phyloP scores from a whole-genome alignment of 92 coral and sea anemone species.

The Parazoanthus atlanticus region DNA sequence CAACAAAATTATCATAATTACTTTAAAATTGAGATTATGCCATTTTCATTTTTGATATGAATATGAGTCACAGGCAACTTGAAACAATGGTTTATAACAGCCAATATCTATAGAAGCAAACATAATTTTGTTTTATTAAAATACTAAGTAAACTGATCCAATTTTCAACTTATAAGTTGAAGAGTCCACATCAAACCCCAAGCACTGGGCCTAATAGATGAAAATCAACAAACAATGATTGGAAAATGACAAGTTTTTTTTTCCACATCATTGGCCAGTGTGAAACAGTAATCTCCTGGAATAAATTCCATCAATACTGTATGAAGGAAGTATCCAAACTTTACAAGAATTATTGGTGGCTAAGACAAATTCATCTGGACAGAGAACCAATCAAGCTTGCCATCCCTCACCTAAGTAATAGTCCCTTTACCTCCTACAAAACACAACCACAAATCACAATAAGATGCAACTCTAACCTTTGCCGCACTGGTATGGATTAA shows the following conservation, averaged over 20 bases:
- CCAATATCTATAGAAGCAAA: slow-evolving; percentile 8
- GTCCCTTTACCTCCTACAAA: slow-evolving; percentile 33
- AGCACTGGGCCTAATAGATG: slow-evolving; percentile 13
- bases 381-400: slow-evolving; percentile 67
- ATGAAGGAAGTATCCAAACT: slow-evolving; percentile 67
- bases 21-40: slow-evolving; percentile 1
- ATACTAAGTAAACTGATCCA: background rate
- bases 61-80: background rate
- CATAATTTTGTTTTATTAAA: background rate
- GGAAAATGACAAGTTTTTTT: slow-evolving; percentile 53
- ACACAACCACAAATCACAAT: slow-evolving; percentile 55
- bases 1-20: background rate
- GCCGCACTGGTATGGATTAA: slow-evolving; percentile 63
- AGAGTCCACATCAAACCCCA: slow-evolving; percentile 20
- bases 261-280: slow-evolving; percentile 61
- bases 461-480: slow-evolving; percentile 71
- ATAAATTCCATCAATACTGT: slow-evolving; percentile 75
- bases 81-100: background rate
- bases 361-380: slow-evolving; percentile 66
- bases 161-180: slow-evolving; percentile 13
- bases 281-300: slow-evolving; percentile 38
- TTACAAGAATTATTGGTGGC: slow-evolving; percentile 82
- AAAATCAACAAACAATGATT: slow-evolving; percentile 57
- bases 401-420: slow-evolving; percentile 58
- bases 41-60: no score